Base-by-base conservation (phyloP, 2,888 invertebrate species). In the Caenorhabditis sp. region DNA sequence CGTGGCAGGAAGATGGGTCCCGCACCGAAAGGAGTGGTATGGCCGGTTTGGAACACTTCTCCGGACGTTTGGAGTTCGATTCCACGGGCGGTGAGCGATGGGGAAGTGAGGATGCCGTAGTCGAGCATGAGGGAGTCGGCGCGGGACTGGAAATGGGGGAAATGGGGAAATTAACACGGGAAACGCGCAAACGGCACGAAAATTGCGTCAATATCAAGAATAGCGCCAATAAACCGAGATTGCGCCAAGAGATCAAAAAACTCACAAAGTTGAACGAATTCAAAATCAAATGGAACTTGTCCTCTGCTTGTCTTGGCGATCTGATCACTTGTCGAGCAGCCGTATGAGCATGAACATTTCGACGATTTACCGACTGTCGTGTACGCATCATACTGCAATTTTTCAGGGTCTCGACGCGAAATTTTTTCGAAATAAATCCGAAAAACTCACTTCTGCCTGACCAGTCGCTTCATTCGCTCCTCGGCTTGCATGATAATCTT, bases 41-140 rank as follows among this genome's bases (percentile, higher is more conserved):
- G 80, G 20, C 76, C 80, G 2, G 61, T 50, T 65, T 77, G 67
- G 62, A 53, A 82, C 32, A 82, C 81, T 78, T 90, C 90, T 24
- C 90, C 90, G 44, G 82, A 80, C 53, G 88, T 88, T 44, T 85
- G 82, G 11, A 90, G 85, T 47, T 90, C 90, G 44, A 90, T 78
- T 53, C 90, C 90, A 18, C 83, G 78, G 6, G 71, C 18, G 2
- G 85, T 83, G 0, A 88, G 79, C 6, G 67, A 61, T 32, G 87
- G 85, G n/a, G 87, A 67, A 5, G 79, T 53, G 15, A 87, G 64
- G 68, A 90, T 85, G 0, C 87, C 86, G 65, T 89, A 90, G 76
- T 90, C 89, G 15, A 90, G 85, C 83, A 89, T 83, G 22, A 90
- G 80, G n/a, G 70, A 80, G 53, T 89, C 85, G 26, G 90, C 89